Base-by-base conservation (phyloP, 2,797 vertebrate genomes). In the Phalloptychus januarius region DNA sequence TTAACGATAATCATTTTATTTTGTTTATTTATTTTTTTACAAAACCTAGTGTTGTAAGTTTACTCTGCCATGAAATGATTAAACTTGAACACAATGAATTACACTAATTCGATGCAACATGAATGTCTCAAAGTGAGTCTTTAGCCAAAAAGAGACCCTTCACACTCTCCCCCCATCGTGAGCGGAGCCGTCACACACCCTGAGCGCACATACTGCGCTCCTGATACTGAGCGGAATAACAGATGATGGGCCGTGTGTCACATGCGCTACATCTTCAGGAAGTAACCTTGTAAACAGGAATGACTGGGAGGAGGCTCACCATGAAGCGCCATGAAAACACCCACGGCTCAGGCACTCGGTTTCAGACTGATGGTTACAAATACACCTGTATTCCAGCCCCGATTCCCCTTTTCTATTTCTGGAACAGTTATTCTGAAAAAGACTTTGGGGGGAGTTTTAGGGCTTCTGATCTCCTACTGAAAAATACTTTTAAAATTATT, bases 261-360 rank as follows among this genome's bases (percentile, higher is more conserved):
- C 88, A 83, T 76, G 77, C 75, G 46, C 79, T 78, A 44, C 86
- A 87, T 91, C 89, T 91, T 82, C 87, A 94, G 93, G 95, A 96
- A 95, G 87, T 86, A 76, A 75, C 82, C 79, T 79, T 87, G 91
- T 95, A 95, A 96, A 95, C 95, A 95, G 94, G 94, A 95, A 94
- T 44, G 65, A 74, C 87, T 83, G 84, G 89, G 91, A 90, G 88
- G 88, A 87, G 83, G 85, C 78, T 73, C 77, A 16, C 77, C 71
- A 16, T 54, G 1, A 79, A 79, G 79, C 42, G 87, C 84, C 80
- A 79, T 58, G 71, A 85, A 72, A 81, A 85, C 76, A 85, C 54
- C 74, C 48, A 54, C 67, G 33, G 70, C 77, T 85, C 77, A 83
- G 0, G 40, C 63, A 77, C 52, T 40, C 80, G 86, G 86, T 88